Percentiles rank a stretch among this genome's conserved stretches.
Evolutionary conservation across 2,888 invertebrate species (phyloP).

Genomic region (Phalera bucephala): DNA sequence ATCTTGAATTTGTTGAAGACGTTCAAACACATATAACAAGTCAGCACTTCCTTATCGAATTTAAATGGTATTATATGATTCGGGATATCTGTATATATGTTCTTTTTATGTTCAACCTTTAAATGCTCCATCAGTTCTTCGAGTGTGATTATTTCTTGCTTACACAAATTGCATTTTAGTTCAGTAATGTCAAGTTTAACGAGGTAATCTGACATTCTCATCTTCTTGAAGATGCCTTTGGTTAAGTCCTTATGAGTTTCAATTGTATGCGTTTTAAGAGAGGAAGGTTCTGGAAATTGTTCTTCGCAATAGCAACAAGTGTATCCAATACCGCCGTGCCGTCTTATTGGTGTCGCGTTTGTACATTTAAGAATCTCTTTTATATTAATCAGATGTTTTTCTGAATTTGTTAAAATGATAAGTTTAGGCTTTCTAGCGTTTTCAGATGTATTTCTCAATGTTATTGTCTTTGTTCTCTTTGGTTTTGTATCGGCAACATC

Average conservation of each 20-base stretch:
- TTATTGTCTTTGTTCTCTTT: not conserved
- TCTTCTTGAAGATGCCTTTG: slow-evolving; percentile 47
- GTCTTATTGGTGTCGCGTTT: slow-evolving; percentile 64
- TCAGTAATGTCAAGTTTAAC: slow-evolving; percentile 56
- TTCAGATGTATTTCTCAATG: not conserved
- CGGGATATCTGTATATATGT: slow-evolving; percentile 35
- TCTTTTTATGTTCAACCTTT: slow-evolving; percentile 31
- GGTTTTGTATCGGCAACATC: not conserved
- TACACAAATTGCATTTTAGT: slow-evolving; percentile 45
- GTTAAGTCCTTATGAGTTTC: slow-evolving; percentile 37
- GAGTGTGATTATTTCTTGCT: slow-evolving; percentile 22
- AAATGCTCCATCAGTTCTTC: slow-evolving; percentile 42
- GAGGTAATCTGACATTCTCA: slow-evolving; percentile 25
- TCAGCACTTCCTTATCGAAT: slow-evolving; percentile 27
- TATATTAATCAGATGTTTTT: not conserved
- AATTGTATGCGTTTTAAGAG: slow-evolving; percentile 53
- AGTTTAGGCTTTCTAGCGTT: not conserved
- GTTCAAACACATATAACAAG: slow-evolving; percentile 38
- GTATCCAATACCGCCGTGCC: slow-evolving; percentile 51
- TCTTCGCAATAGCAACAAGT: slow-evolving; percentile 55
- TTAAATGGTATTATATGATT: slow-evolving; percentile 50
- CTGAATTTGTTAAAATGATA: not conserved
- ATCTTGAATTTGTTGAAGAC: slow-evolving; percentile 50
- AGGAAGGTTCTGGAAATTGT: slow-evolving; percentile 44
- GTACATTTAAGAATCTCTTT: slow-evolving; percentile 14